Percentiles rank a stretch among this genome's conserved stretches.
Evolutionary conservation across 2,888 invertebrate species (phyloP).

Genomic region (Ommatoiulus sabulosus): DNA sequence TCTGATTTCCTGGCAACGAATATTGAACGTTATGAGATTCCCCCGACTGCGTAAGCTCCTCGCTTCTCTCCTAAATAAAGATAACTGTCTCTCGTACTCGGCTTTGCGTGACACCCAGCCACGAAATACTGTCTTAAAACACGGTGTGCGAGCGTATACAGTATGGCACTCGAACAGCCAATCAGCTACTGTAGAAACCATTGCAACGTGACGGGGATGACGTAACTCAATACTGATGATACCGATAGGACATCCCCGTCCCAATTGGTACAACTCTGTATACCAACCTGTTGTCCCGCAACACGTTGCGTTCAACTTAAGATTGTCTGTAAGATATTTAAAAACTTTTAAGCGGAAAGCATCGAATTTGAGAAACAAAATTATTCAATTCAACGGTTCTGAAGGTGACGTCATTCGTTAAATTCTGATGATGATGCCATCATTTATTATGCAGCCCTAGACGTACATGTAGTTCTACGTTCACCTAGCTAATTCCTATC

Average conservation of each 20-base stretch:
- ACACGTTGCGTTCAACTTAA: neutral
- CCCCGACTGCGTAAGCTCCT: neutral
- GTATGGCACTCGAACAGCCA: neutral
- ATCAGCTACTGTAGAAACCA: neutral
- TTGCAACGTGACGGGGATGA: neutral
- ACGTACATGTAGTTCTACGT: too few relatives aligned
- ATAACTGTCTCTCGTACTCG: neutral
- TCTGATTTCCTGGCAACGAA: conserved; percentile 30
- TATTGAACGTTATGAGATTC: conserved; percentile 43
- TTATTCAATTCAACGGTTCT: too few relatives aligned
- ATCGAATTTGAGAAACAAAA: too few relatives aligned
- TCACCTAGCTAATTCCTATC: too few relatives aligned
- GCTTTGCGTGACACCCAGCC: neutral
- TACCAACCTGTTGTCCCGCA: neutral
- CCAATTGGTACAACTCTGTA: neutral
- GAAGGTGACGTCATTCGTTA: too few relatives aligned
- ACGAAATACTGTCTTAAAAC: neutral
- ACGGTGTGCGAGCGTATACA: neutral
- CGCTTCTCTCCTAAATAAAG: neutral
- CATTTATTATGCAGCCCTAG: too few relatives aligned
- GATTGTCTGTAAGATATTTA: too few relatives aligned
- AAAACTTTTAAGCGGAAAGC: too few relatives aligned
- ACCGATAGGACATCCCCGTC: too few relatives aligned
- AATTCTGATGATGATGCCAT: too few relatives aligned
- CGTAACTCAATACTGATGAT: neutral